Evolutionary conservation across 2,888 invertebrate species (phyloP).

Genomic region (Heliconius erato): DNA sequence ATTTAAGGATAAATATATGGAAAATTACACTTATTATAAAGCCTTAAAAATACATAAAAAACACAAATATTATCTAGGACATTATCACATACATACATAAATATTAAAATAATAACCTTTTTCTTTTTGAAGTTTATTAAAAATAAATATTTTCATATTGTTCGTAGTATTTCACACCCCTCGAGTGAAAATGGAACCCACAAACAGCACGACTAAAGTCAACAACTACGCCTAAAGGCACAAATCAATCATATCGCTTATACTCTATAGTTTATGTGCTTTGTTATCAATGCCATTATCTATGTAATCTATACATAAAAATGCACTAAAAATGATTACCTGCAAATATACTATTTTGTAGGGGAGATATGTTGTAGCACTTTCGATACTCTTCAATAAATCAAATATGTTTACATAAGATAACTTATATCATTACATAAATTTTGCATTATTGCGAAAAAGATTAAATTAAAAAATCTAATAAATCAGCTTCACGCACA

Average conservation of each 20-base stretch:
- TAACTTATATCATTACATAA: not conserved
- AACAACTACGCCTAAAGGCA: no score
- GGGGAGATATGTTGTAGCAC: slow-evolving; percentile 4
- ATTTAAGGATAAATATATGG: no score
- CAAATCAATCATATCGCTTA: no score
- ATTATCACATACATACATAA: no score
- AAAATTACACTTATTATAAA: no score
- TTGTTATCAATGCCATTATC: not conserved
- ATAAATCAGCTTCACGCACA: no score
- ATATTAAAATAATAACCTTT: no score
- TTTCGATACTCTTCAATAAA: not conserved
- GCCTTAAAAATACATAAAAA: no score
- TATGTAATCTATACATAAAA: slow-evolving; percentile 3
- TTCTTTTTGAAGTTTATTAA: no score
- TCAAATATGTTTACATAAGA: slow-evolving; percentile 1
- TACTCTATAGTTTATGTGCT: not conserved
- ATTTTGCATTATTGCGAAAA: not conserved
- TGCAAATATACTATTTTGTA: not conserved
- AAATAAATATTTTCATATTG: no score
- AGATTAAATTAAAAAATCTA: not conserved
- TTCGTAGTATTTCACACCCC: not conserved
- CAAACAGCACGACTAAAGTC: not conserved
- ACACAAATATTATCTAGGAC: no score
- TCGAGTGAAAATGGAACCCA: not conserved
- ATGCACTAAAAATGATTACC: not conserved